Evolutionary conservation across 2,113 vertebrate genomes (phyloP).

Genomic region (Calidris pygmaea): DNA sequence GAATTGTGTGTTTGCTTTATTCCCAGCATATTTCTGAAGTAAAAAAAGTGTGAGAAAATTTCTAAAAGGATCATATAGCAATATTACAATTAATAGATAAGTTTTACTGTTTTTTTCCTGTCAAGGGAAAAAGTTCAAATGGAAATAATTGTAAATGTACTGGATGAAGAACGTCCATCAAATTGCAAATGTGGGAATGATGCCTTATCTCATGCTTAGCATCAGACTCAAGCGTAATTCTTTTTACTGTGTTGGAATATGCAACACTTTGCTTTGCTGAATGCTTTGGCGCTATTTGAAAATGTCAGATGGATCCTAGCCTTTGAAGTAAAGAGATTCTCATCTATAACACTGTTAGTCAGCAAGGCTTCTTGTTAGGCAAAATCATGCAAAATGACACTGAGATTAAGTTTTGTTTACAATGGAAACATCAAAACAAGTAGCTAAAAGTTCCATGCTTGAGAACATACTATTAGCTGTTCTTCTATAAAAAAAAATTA

Average conservation of each 20-base stretch:
- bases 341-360: not conserved
- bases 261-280: not conserved
- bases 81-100: not conserved
- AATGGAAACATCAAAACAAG: not conserved
- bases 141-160: not conserved
- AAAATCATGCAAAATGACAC: constrained; percentile 13
- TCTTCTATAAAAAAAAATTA: not conserved
- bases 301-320: not conserved
- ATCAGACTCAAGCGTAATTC: not conserved
- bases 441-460: not conserved
- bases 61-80: not conserved
- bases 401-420: not conserved
- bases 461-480: not conserved
- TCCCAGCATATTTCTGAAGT: not conserved
- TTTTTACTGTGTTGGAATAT: not conserved
- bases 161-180: not conserved
- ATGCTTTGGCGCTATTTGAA: not conserved
- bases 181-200: not conserved
- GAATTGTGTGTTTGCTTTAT: not conserved
- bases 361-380: not conserved
- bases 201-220: not conserved
- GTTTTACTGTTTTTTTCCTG: not conserved
- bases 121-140: not conserved
- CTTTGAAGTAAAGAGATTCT: constrained; percentile 19
- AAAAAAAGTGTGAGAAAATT: not conserved